phyloP scores from a whole-genome alignment of 2,113 vertebrate genomes.

The Rhinichthys klamathensis region DNA sequence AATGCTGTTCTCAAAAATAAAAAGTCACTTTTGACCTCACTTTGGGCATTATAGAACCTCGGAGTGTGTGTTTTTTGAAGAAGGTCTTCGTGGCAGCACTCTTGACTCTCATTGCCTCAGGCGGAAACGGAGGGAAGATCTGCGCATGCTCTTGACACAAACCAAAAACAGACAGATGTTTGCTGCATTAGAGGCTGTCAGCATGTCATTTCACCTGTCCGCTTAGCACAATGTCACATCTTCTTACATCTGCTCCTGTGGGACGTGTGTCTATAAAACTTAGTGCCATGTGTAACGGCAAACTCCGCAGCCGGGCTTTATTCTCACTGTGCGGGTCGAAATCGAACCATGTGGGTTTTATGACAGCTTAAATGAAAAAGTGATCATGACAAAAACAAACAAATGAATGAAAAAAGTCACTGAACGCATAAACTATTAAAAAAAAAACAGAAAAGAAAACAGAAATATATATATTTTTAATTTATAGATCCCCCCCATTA shows the following conservation, averaged over 20 bases:
- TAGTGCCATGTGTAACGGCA: background rate
- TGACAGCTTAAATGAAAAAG: background rate
- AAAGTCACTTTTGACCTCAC: background rate
- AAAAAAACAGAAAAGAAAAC: background rate
- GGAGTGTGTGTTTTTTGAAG: background rate
- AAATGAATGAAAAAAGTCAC: background rate
- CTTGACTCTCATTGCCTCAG: conserved; percentile 55
- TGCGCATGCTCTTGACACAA: conserved; percentile 58
- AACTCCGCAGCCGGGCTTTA: background rate
- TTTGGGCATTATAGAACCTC: background rate
- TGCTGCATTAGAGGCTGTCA: conserved; percentile 75
- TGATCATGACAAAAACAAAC: background rate
- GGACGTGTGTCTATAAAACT: background rate
- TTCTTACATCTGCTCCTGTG: conserved; percentile 71
- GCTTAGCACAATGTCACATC: conserved; percentile 72
- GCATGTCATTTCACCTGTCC: conserved; percentile 72
- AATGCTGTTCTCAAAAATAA: too few species aligned
- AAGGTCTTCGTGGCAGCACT: conserved; percentile 3
- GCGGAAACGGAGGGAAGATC: conserved; percentile 61
- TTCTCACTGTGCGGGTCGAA: background rate
- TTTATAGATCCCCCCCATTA: too few species aligned
- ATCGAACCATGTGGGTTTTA: too few species aligned
- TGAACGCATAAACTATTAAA: background rate
- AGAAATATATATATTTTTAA: background rate
- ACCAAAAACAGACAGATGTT: conserved; percentile 78